Evolutionary conservation across 1,140 invertebrate species (phyloP).

Genomic region (Conopomorpha cramerella): DNA sequence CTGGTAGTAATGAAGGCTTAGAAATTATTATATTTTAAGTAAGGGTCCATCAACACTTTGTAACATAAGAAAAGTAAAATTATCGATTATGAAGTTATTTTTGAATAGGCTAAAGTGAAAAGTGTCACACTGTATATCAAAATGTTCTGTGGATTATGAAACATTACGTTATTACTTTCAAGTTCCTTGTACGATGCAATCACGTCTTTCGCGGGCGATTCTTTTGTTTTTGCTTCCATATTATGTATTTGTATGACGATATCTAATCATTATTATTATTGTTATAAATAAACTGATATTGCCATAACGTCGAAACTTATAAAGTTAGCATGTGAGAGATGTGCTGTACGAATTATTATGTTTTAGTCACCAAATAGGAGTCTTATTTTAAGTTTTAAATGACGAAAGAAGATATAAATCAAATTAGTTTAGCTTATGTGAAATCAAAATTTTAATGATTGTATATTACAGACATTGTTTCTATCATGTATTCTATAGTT

Average conservation of each 20-base stretch:
- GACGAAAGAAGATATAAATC: slow-evolving; percentile 33
- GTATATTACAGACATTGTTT: slow-evolving; percentile 48
- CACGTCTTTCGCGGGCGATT: neutral
- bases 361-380: neutral
- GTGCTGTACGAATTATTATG: neutral
- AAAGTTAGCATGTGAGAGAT: too few relatives aligned
- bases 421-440: slow-evolving; percentile 27
- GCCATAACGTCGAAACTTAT: neutral
- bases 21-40: neutral
- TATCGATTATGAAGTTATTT: neutral
- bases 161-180: neutral
- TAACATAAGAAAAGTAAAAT: neutral
- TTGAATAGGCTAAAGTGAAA: neutral
- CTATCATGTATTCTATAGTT: slow-evolving; percentile 34
- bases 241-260: too few relatives aligned
- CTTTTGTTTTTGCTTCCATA: neutral
- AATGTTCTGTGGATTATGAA: too few relatives aligned
- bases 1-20: neutral
- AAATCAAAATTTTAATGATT: slow-evolving; percentile 45
- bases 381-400: slow-evolving; percentile 23
- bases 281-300: neutral
- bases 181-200: neutral
- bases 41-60: too few relatives aligned
- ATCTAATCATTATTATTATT: too few relatives aligned
- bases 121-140: too few relatives aligned